Conservation (phyloP, 2,888 invertebrate species). For the Harpalus rufipes region DNA sequence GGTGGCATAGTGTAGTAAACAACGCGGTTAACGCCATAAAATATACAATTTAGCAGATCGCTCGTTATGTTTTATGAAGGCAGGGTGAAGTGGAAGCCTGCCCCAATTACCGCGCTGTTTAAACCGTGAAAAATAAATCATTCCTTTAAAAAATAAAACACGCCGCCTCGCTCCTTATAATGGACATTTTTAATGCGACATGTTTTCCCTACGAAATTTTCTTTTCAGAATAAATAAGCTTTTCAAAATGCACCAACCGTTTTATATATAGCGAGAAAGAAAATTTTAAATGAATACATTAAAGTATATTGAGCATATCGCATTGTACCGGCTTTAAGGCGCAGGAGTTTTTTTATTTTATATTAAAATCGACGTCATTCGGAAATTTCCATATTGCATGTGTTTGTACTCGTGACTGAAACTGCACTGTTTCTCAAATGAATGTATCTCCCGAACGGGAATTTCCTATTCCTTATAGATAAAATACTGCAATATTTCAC, state of each 20-base stretch:
- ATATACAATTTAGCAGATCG: constrained; percentile 49
- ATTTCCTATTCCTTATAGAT: constrained; percentile 25
- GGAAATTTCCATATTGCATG: constrained; percentile 48
- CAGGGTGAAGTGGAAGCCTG: neutral
- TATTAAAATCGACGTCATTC: constrained; percentile 23
- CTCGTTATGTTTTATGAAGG: constrained; percentile 55
- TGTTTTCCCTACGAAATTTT: constrained; percentile 56
- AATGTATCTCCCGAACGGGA: constrained; percentile 37
- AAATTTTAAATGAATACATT: constrained; percentile 58
- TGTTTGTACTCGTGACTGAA: constrained; percentile 12
- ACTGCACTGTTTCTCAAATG: constrained; percentile 40
- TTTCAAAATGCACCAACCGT: constrained; percentile 48
- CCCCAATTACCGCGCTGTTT: constrained; percentile 59
- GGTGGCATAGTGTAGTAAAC: constrained; percentile 28
- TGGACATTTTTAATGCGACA: constrained; percentile 61
- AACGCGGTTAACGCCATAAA: constrained; percentile 19
- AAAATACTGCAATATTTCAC: neutral
- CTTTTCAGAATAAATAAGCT: constrained; percentile 60
- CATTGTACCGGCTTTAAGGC: constrained; percentile 9
- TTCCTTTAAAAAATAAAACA: constrained; percentile 62
- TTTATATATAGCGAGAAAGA: constrained; percentile 20
- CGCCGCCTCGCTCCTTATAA: constrained; percentile 47
- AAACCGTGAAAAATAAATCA: constrained; percentile 63
- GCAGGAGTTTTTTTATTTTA: constrained; percentile 28
- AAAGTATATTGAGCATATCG: constrained; percentile 46